phyloP scores from a whole-genome alignment of 64 coral and sea anemone species.

The Stichodactyla mertensii region DNA sequence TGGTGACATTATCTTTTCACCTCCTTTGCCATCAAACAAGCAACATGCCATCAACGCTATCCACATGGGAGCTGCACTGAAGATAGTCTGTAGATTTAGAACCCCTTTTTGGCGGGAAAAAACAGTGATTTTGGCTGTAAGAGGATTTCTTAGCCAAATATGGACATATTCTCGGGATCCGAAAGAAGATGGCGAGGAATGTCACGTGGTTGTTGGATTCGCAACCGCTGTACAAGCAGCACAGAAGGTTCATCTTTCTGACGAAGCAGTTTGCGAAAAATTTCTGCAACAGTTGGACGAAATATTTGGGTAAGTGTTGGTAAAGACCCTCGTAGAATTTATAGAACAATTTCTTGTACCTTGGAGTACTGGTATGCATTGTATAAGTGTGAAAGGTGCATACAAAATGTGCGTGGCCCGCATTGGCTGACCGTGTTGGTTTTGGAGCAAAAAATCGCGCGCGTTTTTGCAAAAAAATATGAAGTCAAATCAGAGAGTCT shows the following conservation, averaged over 20 bases:
- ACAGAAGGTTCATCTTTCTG: conserved; percentile 50
- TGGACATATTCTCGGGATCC: conserved; percentile 85
- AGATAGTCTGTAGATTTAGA: conserved; percentile 87
- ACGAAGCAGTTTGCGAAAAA: conserved; percentile 52
- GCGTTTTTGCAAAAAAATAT: no score
- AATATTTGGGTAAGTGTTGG: conserved; percentile 65
- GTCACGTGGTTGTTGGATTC: conserved; percentile 78
- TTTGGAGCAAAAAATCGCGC: no score
- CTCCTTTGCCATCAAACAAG: conserved; percentile 46
- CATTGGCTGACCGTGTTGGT: no score
- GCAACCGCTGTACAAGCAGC: conserved; percentile 65
- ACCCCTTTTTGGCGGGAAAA: conserved; percentile 64
- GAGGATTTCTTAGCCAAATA: conserved; percentile 75
- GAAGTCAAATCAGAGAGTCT: no score
- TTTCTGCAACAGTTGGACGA: conserved; percentile 78
- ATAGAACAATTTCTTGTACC: background rate
- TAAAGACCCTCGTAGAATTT: background rate
- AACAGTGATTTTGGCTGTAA: conserved; percentile 15
- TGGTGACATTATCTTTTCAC: conserved; percentile 71
- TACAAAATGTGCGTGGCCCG: no score
- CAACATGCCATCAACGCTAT: conserved; percentile 65
- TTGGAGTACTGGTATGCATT: background rate
- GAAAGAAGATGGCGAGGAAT: conserved; percentile 39
- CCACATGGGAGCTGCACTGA: conserved; percentile 78
- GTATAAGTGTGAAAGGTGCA: no score